Conservation (phyloP, 2,113 vertebrate genomes). For the Ciconia boyciana region DNA sequence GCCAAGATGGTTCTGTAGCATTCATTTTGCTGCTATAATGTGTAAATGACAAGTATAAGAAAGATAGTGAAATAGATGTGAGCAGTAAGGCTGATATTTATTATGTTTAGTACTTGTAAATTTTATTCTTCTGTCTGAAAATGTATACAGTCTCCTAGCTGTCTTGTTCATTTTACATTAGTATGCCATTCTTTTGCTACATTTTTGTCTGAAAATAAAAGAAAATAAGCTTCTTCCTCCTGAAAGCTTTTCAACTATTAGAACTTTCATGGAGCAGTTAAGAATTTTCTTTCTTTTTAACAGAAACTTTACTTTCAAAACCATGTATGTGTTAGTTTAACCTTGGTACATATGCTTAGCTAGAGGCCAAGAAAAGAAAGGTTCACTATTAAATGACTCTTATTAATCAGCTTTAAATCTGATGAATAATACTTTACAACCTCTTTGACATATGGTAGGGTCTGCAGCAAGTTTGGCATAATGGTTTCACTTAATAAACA, state of each 20-base stretch:
- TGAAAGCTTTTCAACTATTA: not conserved
- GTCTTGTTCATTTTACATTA: not conserved
- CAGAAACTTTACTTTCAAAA: slow-evolving; percentile 48
- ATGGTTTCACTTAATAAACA: slow-evolving; percentile 82
- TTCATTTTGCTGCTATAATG: not conserved
- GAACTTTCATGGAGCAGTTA: not conserved
- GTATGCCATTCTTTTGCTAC: not conserved
- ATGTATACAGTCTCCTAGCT: not conserved
- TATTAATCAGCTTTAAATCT: slow-evolving; percentile 75
- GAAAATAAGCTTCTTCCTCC: not conserved
- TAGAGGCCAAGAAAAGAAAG: slow-evolving; percentile 68
- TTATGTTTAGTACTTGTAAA: not conserved
- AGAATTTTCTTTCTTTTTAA: slow-evolving; percentile 21
- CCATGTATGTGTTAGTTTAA: slow-evolving; percentile 52
- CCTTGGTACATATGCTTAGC: slow-evolving; percentile 67
- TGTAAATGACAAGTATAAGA: not conserved
- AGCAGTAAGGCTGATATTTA: not conserved
- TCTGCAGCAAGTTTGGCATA: slow-evolving; percentile 72
- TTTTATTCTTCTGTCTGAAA: not conserved
- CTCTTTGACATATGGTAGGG: slow-evolving; percentile 73
- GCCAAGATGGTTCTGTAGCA: not conserved
- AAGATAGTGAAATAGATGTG: not conserved
- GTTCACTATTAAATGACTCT: slow-evolving; percentile 62
- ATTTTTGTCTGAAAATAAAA: not conserved
- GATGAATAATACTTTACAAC: slow-evolving; percentile 79